phyloP scores from a whole-genome alignment of 2,797 vertebrate genomes.

The Rallus crepitans region DNA sequence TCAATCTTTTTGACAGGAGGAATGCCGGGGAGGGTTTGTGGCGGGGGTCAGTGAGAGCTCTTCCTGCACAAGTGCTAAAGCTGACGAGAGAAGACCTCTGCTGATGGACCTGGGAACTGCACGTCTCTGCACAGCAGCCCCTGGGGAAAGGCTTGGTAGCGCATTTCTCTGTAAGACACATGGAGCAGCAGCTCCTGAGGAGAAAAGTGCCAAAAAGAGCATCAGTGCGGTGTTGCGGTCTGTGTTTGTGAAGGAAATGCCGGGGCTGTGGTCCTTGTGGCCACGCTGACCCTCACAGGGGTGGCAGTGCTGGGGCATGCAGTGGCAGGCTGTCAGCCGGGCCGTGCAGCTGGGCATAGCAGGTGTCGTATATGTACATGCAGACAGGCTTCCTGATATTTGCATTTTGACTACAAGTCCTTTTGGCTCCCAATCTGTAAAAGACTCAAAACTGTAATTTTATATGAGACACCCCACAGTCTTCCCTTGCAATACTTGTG shows the following conservation, averaged over 20 bases:
- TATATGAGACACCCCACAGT: neutral
- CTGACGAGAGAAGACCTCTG: conserved; percentile 37
- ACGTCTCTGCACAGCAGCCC: neutral
- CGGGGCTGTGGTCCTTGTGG: rapidly evolving
- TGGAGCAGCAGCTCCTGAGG: neutral
- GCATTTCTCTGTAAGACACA: neutral
- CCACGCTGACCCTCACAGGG: neutral
- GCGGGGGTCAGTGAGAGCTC: neutral
- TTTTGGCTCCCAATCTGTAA: neutral
- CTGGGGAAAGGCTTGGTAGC: neutral
- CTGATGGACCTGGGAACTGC: conserved; percentile 32
- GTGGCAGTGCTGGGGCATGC: rapidly evolving
- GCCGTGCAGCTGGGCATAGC: neutral
- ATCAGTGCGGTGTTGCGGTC: rapidly evolving
- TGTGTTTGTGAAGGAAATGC: rapidly evolving
- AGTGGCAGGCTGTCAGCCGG: neutral
- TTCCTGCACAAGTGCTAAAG: neutral
- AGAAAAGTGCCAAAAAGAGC: neutral
- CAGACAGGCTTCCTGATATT: neutral
- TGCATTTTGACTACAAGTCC: neutral
- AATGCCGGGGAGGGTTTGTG: neutral
- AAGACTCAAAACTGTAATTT: neutral
- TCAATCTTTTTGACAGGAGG: neutral
- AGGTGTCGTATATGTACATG: neutral
- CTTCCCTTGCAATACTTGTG: neutral